Evolutionary conservation across 2,888 invertebrate species (phyloP).

Genomic region (Synanthedon tipuliformis): DNA sequence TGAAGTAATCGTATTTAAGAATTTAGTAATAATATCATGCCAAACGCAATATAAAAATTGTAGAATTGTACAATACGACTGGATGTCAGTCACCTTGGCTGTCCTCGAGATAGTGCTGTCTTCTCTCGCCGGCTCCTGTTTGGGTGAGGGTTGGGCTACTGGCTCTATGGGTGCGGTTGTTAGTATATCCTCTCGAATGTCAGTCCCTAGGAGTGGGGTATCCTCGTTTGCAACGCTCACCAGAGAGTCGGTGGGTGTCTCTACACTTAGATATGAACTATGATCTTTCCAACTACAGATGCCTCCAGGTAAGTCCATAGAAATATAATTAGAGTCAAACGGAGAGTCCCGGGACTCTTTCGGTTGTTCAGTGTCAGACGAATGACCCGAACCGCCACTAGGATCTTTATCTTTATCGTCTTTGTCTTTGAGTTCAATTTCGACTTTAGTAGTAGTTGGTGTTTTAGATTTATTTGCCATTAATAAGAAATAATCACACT

Average conservation of each 20-base stretch:
- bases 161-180: slow-evolving; percentile 55
- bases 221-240: slow-evolving; percentile 20
- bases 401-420: slow-evolving; percentile 73
- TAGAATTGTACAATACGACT: slow-evolving; percentile 67
- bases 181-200: slow-evolving; percentile 63
- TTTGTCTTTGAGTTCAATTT: slow-evolving; percentile 46
- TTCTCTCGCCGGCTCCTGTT: slow-evolving; percentile 45
- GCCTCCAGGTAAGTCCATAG: slow-evolving; percentile 82
- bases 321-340: slow-evolving; percentile 72
- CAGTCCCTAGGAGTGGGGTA: slow-evolving; percentile 20
- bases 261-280: slow-evolving; percentile 79
- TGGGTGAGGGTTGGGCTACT: slow-evolving; percentile 48
- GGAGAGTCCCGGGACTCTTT: slow-evolving; percentile 37
- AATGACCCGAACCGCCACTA: slow-evolving; percentile 70
- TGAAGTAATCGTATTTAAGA: slow-evolving; percentile 57
- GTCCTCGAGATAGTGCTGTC: slow-evolving; percentile 36
- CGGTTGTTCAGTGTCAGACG: slow-evolving; percentile 48
- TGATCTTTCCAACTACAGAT: slow-evolving; percentile 85
- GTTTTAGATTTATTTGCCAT: slow-evolving; percentile 58
- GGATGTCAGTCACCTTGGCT: slow-evolving; percentile 64
- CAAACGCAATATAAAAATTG: slow-evolving; percentile 63
- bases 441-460: slow-evolving; percentile 21
- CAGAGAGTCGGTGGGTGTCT: slow-evolving; percentile 48
- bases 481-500: slow-evolving; percentile 70
- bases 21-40: slow-evolving; percentile 66